Conservation (phyloP, 2,113 vertebrate genomes). For the Phainopepla nitens region DNA sequence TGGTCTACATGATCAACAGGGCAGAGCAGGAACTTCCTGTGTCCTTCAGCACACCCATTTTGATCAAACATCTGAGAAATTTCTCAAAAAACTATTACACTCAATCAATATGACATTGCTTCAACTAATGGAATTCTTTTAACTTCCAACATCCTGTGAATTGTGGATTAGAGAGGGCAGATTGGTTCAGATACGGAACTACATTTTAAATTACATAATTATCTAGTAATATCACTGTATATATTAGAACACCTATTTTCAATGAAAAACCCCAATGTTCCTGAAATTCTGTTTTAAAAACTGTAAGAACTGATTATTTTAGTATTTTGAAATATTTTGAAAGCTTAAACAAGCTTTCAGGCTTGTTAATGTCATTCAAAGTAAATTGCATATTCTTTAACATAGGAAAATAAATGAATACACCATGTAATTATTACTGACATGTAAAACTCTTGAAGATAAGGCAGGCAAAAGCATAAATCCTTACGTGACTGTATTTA, state of each 20-base stretch:
- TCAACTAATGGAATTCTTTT: slow-evolving; percentile 49
- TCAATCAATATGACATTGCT: slow-evolving; percentile 57
- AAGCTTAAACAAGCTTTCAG: slow-evolving; percentile 5
- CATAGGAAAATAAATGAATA: neutral
- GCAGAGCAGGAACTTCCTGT: neutral
- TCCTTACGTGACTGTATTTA: neutral
- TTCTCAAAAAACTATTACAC: slow-evolving; percentile 39
- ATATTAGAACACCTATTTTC: neutral
- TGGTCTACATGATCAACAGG: neutral
- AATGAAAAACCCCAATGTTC: neutral
- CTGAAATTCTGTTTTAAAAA: neutral
- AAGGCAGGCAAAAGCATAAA: neutral
- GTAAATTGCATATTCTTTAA: neutral
- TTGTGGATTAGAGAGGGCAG: slow-evolving; percentile 10
- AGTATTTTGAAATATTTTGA: slow-evolving; percentile 28
- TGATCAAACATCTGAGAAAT: slow-evolving; percentile 53
- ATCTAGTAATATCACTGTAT: slow-evolving; percentile 14
- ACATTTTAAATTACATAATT: slow-evolving; percentile 41
- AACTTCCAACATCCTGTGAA: slow-evolving; percentile 48
- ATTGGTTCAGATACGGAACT: slow-evolving; percentile 1
- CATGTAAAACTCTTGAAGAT: neutral
- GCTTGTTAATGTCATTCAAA: slow-evolving; percentile 14
- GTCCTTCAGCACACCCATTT: neutral
- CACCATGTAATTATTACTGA: neutral
- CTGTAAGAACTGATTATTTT: neutral